phyloP scores from a whole-genome alignment of 2,113 vertebrate genomes.

The Grantiella picta region DNA sequence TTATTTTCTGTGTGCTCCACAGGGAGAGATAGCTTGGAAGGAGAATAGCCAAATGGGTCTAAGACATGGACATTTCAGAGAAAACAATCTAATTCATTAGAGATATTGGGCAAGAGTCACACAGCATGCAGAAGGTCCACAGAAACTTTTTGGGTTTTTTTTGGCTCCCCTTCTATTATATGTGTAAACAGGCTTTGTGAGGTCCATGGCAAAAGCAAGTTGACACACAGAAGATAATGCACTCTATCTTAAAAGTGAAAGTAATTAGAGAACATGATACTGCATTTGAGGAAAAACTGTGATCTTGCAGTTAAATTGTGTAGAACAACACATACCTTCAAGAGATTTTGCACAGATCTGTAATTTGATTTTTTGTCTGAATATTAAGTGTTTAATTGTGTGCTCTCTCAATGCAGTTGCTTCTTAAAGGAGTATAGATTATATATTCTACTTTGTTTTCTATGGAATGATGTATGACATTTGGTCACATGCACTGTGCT shows the following conservation, averaged over 20 bases:
- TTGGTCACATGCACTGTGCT: conserved; percentile 13
- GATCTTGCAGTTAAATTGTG: not conserved
- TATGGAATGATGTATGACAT: conserved; percentile 22
- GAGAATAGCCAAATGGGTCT: not conserved
- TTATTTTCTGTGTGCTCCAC: not conserved
- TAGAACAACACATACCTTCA: not conserved
- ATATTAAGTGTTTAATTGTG: not conserved
- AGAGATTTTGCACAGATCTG: not conserved
- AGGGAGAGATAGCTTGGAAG: not conserved
- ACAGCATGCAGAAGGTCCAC: not conserved
- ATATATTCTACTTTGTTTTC: not conserved
- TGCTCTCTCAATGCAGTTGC: not conserved
- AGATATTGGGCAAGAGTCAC: not conserved
- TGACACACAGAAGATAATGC: not conserved
- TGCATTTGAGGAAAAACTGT: not conserved
- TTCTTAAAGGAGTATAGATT: not conserved
- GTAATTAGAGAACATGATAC: not conserved
- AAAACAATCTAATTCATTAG: not conserved
- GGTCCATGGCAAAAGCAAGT: not conserved
- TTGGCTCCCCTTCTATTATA: not conserved
- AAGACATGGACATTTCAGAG: not conserved
- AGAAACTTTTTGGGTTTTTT: fast-evolving
- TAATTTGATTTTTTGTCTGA: not conserved
- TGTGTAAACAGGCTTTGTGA: not conserved
- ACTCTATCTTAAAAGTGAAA: not conserved